Conservation (phyloP, 2,888 invertebrate species). For the Mayetiola destructor region DNA sequence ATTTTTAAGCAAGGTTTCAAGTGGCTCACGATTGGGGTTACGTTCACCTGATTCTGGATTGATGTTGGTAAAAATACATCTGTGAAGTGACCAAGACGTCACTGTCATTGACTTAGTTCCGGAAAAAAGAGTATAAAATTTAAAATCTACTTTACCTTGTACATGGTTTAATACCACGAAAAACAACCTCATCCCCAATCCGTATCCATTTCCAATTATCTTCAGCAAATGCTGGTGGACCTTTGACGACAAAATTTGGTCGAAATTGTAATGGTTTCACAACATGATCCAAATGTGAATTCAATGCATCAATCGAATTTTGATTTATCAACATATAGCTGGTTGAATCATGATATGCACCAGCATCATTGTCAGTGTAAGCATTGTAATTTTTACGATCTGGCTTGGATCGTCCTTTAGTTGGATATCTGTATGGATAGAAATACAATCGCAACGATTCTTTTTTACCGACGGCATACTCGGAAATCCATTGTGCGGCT, state of each 20-base stretch:
- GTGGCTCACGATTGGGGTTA: conserved; percentile 44
- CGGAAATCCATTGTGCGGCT: conserved; percentile 54
- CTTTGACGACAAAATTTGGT: conserved; percentile 52
- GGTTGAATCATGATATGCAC: conserved; percentile 50
- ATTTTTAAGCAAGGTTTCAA: conserved; percentile 43
- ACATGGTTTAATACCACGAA: conserved; percentile 27
- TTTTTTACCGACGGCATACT: conserved; percentile 38
- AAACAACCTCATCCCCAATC: conserved; percentile 38
- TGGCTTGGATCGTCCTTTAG: conserved; percentile 27
- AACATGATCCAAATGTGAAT: conserved; percentile 39
- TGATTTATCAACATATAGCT: conserved; percentile 53
- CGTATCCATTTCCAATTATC: conserved; percentile 57
- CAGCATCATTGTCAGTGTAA: conserved; percentile 25
- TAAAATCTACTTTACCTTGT: not conserved
- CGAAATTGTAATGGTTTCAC: conserved; percentile 46
- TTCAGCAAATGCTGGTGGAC: conserved; percentile 45
- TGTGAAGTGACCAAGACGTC: no score
- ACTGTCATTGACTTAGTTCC: conserved; percentile 24
- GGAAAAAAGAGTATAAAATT: not conserved
- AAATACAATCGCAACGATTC: conserved; percentile 41
- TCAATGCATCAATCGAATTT: conserved; percentile 51
- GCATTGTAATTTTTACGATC: conserved; percentile 18
- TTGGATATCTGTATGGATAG: conserved; percentile 36
- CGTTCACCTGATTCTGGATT: conserved; percentile 50
- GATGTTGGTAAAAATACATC: conserved; percentile 57